Conservation (phyloP, 2,797 vertebrate genomes). For the Syncerus caffer region DNA sequence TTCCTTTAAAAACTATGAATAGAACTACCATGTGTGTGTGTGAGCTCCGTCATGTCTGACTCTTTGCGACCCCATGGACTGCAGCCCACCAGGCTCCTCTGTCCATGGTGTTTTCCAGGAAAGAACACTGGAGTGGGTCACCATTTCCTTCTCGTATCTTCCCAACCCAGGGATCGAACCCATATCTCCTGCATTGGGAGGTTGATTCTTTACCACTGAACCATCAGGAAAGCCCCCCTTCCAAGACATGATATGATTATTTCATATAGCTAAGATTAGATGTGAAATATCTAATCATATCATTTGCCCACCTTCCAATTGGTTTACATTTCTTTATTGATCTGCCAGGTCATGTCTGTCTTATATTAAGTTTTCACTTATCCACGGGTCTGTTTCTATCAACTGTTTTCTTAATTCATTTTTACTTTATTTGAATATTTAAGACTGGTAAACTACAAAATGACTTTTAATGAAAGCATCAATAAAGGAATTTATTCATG, state of each 20-base stretch:
- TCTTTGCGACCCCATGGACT: neutral
- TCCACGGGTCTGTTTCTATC: neutral
- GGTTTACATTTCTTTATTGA: neutral
- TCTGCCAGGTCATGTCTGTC: neutral
- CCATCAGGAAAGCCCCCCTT: neutral
- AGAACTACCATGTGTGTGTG: neutral
- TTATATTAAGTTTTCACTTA: neutral
- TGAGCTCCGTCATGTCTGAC: fast-evolving
- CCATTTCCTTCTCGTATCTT: neutral
- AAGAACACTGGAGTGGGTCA: neutral
- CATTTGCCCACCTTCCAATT: neutral
- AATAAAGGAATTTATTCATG: neutral
- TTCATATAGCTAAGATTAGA: neutral
- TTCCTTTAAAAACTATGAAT: neutral
- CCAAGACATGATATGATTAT: neutral
- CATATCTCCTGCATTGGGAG: neutral
- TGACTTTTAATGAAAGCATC: neutral
- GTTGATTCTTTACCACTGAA: neutral
- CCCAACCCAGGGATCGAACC: neutral
- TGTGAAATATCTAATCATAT: neutral
- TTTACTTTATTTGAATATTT: neutral
- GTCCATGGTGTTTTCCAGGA: neutral
- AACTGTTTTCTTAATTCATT: neutral
- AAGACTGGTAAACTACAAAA: neutral
- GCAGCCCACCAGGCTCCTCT: neutral